Evolutionary conservation across 2,113 vertebrate species (phyloP).

Genomic region (Neogale vison): DNA sequence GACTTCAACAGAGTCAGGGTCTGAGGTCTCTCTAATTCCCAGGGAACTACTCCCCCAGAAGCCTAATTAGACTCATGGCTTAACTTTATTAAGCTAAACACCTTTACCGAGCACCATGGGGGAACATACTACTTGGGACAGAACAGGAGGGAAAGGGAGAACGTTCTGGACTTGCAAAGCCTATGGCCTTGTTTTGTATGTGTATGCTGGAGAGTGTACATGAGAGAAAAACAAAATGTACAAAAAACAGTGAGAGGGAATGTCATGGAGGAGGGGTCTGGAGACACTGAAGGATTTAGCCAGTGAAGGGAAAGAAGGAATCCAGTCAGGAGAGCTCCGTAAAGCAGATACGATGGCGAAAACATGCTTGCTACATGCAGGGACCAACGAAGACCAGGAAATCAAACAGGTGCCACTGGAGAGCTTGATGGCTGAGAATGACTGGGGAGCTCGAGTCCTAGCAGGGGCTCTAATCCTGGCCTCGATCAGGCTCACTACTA

Average conservation of each 20-base stretch:
- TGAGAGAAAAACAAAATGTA: not conserved
- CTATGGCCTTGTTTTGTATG: not conserved
- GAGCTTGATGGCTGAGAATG: not conserved
- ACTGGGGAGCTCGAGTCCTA: not conserved
- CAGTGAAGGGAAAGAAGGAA: not conserved
- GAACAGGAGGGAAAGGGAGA: not conserved
- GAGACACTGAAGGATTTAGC: not conserved
- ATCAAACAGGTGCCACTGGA: not conserved
- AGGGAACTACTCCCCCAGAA: not conserved
- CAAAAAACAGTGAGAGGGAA: not conserved
- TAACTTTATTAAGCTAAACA: conserved; percentile 19
- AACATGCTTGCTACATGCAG: not conserved
- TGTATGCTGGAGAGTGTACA: not conserved
- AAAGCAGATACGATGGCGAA: not conserved
- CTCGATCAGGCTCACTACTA: not conserved
- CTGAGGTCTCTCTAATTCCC: not conserved
- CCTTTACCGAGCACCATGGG: not conserved
- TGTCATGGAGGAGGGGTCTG: not conserved
- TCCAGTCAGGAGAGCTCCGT: not conserved
- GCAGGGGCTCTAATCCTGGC: not conserved
- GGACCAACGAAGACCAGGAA: not conserved
- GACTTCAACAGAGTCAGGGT: conserved; percentile 7
- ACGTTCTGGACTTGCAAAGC: not conserved
- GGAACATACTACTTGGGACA: not conserved
- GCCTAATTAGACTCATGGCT: not conserved